A percentile compares a stretch with the other conserved stretches of the same genome.
These are phyloP conservation scores for Rana temporaria DNA, from an alignment of 2,113 vertebrate genomes.

Conservation along the genomic window DNA sequence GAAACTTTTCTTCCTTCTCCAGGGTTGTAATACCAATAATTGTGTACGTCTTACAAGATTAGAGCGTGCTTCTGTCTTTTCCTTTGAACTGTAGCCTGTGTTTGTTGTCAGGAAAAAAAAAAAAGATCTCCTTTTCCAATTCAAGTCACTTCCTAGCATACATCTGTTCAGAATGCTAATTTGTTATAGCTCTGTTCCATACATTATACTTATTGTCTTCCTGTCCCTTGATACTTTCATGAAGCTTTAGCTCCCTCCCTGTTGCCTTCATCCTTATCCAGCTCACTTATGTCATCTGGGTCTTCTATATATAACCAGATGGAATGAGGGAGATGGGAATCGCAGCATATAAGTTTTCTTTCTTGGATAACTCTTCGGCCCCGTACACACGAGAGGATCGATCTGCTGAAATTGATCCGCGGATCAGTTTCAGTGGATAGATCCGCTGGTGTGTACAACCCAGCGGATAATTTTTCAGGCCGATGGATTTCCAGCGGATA, in stretches of 20 bases:
- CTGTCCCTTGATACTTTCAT: slow-evolving; percentile 29
- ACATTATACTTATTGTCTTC: slow-evolving; percentile 40
- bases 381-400: too few relatives aligned
- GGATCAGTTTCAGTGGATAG: too few relatives aligned
- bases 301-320: slow-evolving; percentile 30
- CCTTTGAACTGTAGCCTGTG: slow-evolving; percentile 50
- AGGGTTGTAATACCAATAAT: slow-evolving; percentile 8
- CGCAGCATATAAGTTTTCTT: neutral
- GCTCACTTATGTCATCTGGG: slow-evolving; percentile 39
- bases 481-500: too few relatives aligned
- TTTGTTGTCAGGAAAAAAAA: slow-evolving; percentile 28
- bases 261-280: slow-evolving; percentile 41
- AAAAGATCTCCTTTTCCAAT: slow-evolving; percentile 25
- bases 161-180: slow-evolving; percentile 46
- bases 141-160: slow-evolving; percentile 25
- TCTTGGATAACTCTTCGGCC: neutral
- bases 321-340: neutral
- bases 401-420: too few relatives aligned
- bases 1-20: neutral
- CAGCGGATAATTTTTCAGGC: too few relatives aligned
- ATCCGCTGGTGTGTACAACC: too few relatives aligned
- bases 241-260: slow-evolving; percentile 22
- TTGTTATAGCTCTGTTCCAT: slow-evolving; percentile 14
- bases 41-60: slow-evolving; percentile 18
- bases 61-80: slow-evolving; percentile 10